A percentile compares a stretch with the other conserved stretches of the same genome.
These are phyloP conservation scores for Zapus hudsonius DNA, from an alignment of 2,113 vertebrate species.

Conservation along the genomic window DNA sequence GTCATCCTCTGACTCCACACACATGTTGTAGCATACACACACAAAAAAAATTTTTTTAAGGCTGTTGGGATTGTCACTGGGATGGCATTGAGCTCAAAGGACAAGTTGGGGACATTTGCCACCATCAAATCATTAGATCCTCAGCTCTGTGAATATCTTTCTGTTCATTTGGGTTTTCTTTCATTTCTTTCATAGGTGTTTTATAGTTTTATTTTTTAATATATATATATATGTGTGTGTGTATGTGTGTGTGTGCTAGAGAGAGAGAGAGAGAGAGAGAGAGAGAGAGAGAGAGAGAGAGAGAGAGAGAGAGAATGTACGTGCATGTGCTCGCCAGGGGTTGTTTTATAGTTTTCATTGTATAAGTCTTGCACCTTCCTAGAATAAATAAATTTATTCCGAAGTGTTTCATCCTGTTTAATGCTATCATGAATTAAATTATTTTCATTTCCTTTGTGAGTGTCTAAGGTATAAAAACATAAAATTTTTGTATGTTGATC, in stretches of 20 bases:
- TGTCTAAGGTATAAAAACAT: neutral
- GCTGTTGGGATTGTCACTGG: neutral
- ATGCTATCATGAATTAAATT: neutral
- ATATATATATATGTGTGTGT: too few relatives aligned
- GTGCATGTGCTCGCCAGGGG: too few relatives aligned
- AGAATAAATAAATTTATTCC: neutral
- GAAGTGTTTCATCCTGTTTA: neutral
- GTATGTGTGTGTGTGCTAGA: too few relatives aligned
- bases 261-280: too few relatives aligned
- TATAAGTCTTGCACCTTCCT: neutral
- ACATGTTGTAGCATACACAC: too few relatives aligned
- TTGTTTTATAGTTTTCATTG: neutral
- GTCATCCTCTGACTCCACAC: too few relatives aligned
- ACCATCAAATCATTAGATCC: neutral
- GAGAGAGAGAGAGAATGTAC: too few relatives aligned
- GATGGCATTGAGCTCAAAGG: neutral
- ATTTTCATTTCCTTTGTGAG: neutral
- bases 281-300: too few relatives aligned
- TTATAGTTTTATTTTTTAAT: too few relatives aligned
- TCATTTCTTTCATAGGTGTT: neutral
- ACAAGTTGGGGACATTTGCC: neutral
- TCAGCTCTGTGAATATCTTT: neutral
- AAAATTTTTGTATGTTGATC: neutral
- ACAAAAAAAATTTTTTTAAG: too few relatives aligned
- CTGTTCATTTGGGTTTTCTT: neutral